Evolutionary conservation across 2,797 vertebrate species (phyloP), one percentile per base, ranked within the genome.

Genomic region (Paguma larvata): DNA sequence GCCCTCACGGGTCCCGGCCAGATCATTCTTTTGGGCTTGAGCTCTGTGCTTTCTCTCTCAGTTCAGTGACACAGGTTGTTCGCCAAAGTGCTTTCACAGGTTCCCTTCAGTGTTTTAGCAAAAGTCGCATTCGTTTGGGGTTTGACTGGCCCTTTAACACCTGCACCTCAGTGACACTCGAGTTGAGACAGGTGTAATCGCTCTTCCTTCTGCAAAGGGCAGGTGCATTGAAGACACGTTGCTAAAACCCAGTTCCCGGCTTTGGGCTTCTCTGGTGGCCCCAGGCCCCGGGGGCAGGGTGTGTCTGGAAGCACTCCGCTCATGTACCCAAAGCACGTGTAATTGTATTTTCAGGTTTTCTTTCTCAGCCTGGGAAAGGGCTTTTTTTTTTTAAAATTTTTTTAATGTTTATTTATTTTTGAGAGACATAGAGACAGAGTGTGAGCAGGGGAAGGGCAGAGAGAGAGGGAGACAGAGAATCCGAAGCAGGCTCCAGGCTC

Each of bases 291-390:
- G 9, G 38, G 23, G 38, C 21, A 62, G 68, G 21, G 30, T 4
- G 12, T 63, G 3, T 85, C 67, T 5, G 16, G 48, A 80, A 48
- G 34, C 25, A 12, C 32, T 16, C 30, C 56, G 53, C 59, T 79
- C 30, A 14, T 51, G 41, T 70, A 51, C 14, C 65, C 41, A 14
- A 46, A 63, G 38, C 63, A 34, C 38, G 9, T 41, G 5, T 6
- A 84, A 2, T 87, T 62, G 30, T 70, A 34, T 67, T 82, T 94
- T 92, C 78, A 82, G 21, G 59, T 51, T 75, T 92, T 89, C 75
- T 65, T 75, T 62, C 23, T 41, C 30, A 92, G 82, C 70, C 78
- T 48, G n/a, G 30, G 70, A 90, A 91, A 44, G 62, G 82, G 16
- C n/a, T 68, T 65, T 83, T 53, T n/a, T 25, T 34, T 23, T 70